A percentile compares a stretch with the other conserved stretches of the same genome.
Evolutionary conservation across 2,113 vertebrate genomes (phyloP).

Genomic region (Ceyx margarethae): DNA sequence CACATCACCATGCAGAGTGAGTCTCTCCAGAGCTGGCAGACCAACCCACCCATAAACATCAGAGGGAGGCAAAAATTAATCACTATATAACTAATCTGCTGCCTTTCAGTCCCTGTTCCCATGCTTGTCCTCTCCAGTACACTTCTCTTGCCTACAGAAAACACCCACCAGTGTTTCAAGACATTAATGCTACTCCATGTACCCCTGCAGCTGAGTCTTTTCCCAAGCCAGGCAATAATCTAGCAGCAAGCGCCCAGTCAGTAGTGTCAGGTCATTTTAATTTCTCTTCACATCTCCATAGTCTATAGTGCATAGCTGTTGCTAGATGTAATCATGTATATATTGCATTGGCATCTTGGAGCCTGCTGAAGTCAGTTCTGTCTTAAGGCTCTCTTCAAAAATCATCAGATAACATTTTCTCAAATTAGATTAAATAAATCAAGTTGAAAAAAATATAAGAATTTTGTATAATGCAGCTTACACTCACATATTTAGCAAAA

Average conservation of each 20-base stretch:
- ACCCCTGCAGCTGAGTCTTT: conserved; percentile 33
- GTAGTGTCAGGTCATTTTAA: conserved; percentile 40
- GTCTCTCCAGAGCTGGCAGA: neutral
- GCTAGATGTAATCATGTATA: conserved; percentile 24
- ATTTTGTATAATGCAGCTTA: neutral
- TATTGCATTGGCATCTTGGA: conserved; percentile 19
- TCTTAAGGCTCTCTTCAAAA: conserved; percentile 63
- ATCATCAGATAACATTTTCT: conserved; percentile 44
- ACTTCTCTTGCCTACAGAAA: conserved; percentile 40
- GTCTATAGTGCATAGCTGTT: conserved; percentile 42
- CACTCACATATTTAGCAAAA: neutral
- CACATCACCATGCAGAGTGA: neutral
- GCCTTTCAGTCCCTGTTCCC: neutral
- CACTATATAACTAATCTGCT: neutral
- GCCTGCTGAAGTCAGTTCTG: conserved; percentile 21
- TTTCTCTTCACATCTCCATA: conserved; percentile 10
- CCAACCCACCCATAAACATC: neutral
- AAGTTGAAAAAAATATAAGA: conserved; percentile 8
- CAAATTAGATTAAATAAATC: conserved; percentile 47
- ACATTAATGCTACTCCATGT: conserved; percentile 19
- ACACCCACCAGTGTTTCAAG: conserved; percentile 28
- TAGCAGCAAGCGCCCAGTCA: conserved; percentile 36
- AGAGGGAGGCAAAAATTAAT: neutral
- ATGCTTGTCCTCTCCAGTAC: neutral
- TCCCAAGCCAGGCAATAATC: conserved; percentile 28